Evolutionary conservation across 2,888 invertebrate species (phyloP).

Genomic region (Embidobia sp.): DNA sequence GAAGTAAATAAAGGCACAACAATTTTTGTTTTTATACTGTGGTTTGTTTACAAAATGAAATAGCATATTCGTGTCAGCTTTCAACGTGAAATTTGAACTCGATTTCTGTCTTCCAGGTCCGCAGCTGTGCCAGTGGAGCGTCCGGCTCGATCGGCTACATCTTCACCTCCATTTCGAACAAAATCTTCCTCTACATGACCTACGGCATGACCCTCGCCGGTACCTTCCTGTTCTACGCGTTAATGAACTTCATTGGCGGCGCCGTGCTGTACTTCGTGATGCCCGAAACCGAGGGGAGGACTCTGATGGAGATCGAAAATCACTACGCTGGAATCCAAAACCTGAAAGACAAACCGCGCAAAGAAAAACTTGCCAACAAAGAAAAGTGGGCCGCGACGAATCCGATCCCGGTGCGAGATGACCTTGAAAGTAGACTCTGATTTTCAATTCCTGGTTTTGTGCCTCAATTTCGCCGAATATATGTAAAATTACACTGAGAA

Average conservation of each 20-base stretch:
- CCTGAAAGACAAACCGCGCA: constrained; percentile 74
- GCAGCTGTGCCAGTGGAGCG: constrained; percentile 88
- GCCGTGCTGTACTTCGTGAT: constrained; percentile 86
- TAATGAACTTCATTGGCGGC: constrained; percentile 85
- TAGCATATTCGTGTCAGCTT: too few species aligned
- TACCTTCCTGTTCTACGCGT: constrained; percentile 87
- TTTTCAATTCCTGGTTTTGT: not conserved
- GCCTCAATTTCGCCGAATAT: too few species aligned
- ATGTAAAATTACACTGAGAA: too few species aligned
- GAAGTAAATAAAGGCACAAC: too few species aligned
- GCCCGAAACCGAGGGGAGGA: constrained; percentile 92
- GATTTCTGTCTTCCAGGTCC: constrained; percentile 80
- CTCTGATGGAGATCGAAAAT: constrained; percentile 87
- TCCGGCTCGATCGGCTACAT: constrained; percentile 89
- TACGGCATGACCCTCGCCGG: constrained; percentile 86
- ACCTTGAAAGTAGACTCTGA: constrained; percentile 76
- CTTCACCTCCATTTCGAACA: constrained; percentile 89
- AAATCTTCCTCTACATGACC: constrained; percentile 87
- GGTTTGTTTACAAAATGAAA: too few species aligned
- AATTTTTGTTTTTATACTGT: too few species aligned
- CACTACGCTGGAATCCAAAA: constrained; percentile 86
- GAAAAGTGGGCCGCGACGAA: constrained; percentile 79
- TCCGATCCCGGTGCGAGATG: constrained; percentile 74
- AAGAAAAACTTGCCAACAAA: constrained; percentile 70
- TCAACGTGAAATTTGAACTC: too few species aligned